These are phyloP conservation scores for Exocentrus adspersus DNA, from an alignment of 2,888 invertebrate species.

Conservation along the genomic window DNA sequence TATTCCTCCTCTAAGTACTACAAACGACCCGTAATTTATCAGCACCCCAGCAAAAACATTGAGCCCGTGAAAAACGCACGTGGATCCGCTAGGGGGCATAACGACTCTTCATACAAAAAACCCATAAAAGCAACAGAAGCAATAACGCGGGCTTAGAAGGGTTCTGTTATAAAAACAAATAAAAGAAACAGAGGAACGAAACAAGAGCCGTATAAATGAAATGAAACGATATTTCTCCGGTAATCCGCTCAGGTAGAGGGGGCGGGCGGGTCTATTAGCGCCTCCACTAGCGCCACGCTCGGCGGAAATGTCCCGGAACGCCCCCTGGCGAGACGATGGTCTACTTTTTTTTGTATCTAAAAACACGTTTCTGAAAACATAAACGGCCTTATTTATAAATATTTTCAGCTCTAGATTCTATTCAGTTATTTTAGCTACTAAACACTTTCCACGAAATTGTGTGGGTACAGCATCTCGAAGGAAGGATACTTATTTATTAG, in stretches of 20 bases:
- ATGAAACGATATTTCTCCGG: conserved; percentile 53
- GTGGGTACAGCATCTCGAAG: no score
- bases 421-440: no score
- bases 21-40: background rate
- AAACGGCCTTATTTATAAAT: no score
- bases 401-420: no score
- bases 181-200: conserved; percentile 38
- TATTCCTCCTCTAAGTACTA: conserved; percentile 1
- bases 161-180: conserved; percentile 41
- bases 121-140: conserved; percentile 35
- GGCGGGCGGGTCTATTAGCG: conserved; percentile 52
- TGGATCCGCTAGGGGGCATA: conserved; percentile 6
- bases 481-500: no score
- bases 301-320: conserved; percentile 49
- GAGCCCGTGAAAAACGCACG: background rate
- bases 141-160: conserved; percentile 41
- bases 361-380: no score
- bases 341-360: conserved; percentile 6
- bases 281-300: conserved; percentile 51
- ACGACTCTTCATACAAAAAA: conserved; percentile 32
- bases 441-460: no score
- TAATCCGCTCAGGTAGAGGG: conserved; percentile 50
- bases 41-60: conserved; percentile 2
- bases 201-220: conserved; percentile 48
- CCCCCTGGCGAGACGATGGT: conserved; percentile 41